phyloP scores from a whole-genome alignment of 2,113 vertebrate species.

The Hucho hucho region DNA sequence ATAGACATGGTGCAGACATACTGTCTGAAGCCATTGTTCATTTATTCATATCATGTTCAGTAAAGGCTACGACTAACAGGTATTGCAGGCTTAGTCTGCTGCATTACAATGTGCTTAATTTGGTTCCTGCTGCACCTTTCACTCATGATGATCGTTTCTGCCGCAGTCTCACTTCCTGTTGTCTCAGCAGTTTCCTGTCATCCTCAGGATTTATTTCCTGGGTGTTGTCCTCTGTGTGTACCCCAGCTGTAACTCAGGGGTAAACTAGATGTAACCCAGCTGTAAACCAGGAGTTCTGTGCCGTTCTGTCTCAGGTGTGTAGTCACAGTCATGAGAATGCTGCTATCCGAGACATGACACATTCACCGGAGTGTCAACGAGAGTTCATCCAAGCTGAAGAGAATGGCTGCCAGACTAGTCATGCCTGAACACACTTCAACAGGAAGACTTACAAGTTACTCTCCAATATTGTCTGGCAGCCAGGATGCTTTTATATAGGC shows the following conservation, averaged over 20 bases:
- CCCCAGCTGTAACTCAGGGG: not conserved
- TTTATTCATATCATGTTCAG: not conserved
- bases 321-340: slow-evolving; percentile 1
- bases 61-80: slow-evolving; percentile 21
- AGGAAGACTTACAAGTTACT: slow-evolving; percentile 32
- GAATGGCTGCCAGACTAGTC: slow-evolving; percentile 36
- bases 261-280: not conserved
- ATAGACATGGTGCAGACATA: slow-evolving; percentile 2
- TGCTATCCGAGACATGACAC: slow-evolving; percentile 15
- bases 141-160: not conserved
- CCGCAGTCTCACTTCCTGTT: not conserved
- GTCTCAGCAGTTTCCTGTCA: not conserved
- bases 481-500: too few relatives aligned
- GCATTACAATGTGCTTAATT: not conserved
- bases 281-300: not conserved
- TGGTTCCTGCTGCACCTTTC: not conserved
- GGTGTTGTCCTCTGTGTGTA: not conserved
- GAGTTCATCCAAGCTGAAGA: slow-evolving; percentile 47
- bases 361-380: slow-evolving; percentile 19
- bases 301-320: slow-evolving; percentile 1
- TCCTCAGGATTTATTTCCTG: not conserved
- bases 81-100: slow-evolving; percentile 17
- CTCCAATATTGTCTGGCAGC: slow-evolving; percentile 16
- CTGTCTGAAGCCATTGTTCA: slow-evolving; percentile 19
- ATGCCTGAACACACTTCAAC: slow-evolving; percentile 40